Percentiles rank a stretch among this genome's conserved stretches.
These are phyloP conservation scores for Orthochromis indermauri DNA, from an alignment of 2,113 vertebrate genomes.

Conservation along the genomic window DNA sequence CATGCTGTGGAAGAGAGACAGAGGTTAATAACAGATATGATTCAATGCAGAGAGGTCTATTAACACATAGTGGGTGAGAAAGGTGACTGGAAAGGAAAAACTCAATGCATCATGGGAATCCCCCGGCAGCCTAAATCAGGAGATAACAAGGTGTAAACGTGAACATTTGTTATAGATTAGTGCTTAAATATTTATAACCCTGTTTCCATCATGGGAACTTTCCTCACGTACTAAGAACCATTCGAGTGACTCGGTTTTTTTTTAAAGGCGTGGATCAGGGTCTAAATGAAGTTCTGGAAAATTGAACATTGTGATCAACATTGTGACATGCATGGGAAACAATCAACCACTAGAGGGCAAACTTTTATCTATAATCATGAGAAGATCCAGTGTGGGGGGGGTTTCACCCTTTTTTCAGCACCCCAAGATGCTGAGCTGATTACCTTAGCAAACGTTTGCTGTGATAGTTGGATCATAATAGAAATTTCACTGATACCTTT, in stretches of 20 bases:
- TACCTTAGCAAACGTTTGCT: not conserved
- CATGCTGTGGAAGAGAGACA: too few species aligned
- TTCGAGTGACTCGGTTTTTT: not conserved
- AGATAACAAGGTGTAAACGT: not conserved
- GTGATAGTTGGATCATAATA: not conserved
- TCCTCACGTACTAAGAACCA: not conserved
- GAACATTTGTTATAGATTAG: not conserved
- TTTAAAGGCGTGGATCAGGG: not conserved
- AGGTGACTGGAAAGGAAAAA: too few species aligned
- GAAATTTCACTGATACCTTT: not conserved
- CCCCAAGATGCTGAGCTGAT: not conserved
- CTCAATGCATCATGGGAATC: too few species aligned
- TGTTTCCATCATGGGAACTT: not conserved
- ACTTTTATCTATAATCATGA: not conserved
- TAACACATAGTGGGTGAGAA: too few species aligned
- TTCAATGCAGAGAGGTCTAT: too few species aligned
- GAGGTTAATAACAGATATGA: too few species aligned
- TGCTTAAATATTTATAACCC: not conserved
- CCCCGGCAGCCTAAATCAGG: not conserved
- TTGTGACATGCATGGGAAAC: not conserved
- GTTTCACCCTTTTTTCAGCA: not conserved
- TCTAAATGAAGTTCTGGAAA: not conserved
- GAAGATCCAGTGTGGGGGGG: not conserved
- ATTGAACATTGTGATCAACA: not conserved
- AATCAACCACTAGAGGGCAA: conserved; percentile 47